Conservation (phyloP, 2,888 invertebrate species). For the Dasysyrphus tricinctus region DNA sequence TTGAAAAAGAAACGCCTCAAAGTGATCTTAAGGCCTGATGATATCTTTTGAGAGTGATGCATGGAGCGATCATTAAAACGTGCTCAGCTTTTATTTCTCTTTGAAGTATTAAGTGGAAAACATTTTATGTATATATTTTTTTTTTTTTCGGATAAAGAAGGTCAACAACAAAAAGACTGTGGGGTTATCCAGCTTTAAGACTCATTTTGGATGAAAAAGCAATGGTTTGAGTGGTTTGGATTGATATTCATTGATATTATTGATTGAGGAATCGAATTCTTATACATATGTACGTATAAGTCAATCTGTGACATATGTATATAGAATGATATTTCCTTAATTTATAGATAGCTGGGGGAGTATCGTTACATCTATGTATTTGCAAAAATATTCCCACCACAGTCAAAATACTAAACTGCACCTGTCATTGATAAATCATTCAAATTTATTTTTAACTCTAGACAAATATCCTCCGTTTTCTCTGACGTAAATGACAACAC, state of each 20-base stretch:
- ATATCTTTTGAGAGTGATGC: constrained; percentile 35
- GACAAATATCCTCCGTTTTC: neutral
- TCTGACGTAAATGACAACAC: neutral
- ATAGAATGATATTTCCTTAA: neutral
- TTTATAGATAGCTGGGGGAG: neutral
- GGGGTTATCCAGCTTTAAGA: neutral
- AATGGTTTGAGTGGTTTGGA: neutral
- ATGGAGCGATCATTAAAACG: constrained; percentile 48
- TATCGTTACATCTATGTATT: neutral
- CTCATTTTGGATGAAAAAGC: neutral
- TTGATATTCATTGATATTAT: neutral
- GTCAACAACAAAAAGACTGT: neutral
- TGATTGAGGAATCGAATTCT: neutral
- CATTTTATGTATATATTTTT: neutral
- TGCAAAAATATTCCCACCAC: neutral
- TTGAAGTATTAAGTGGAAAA: constrained; percentile 31
- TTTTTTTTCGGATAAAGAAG: constrained; percentile 19
- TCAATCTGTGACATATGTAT: no score
- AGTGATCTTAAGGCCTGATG: constrained; percentile 36
- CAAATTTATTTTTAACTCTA: neutral
- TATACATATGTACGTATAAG: neutral
- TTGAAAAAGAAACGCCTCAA: constrained; percentile 33
- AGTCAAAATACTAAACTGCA: neutral
- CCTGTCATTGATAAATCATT: neutral
- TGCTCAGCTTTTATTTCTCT: constrained; percentile 25